A percentile compares a stretch with the other conserved stretches of the same genome.
Evolutionary conservation across 2,888 invertebrate species (phyloP).

Genomic region (Phyllotreta cruciferae): DNA sequence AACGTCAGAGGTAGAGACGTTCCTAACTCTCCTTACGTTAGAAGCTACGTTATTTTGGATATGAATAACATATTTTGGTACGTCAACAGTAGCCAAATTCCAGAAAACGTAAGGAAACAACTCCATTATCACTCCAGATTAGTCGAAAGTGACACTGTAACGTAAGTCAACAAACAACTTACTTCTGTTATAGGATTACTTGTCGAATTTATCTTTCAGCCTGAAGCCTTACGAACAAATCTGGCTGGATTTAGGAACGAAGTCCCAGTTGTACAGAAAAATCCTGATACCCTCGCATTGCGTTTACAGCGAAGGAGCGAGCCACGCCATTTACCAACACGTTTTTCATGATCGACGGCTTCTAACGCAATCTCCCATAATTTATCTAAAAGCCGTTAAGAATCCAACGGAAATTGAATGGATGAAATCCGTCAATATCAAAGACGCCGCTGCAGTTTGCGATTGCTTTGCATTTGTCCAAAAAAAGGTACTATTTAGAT

Average conservation of each 20-base stretch:
- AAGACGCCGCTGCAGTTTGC: slow-evolving; percentile 90
- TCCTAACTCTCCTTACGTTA: slow-evolving; percentile 80
- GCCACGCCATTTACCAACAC: slow-evolving; percentile 71
- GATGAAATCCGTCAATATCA: slow-evolving; percentile 84
- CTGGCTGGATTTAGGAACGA: slow-evolving; percentile 73
- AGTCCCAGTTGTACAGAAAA: slow-evolving; percentile 68
- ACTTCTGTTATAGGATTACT: slow-evolving; percentile 8
- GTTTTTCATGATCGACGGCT: slow-evolving; percentile 67
- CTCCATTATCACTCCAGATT: slow-evolving; percentile 66
- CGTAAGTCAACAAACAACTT: slow-evolving; percentile 62
- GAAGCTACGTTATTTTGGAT: slow-evolving; percentile 77
- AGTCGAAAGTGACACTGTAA: slow-evolving; percentile 67
- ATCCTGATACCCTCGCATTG: slow-evolving; percentile 75
- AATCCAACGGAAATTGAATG: slow-evolving; percentile 80
- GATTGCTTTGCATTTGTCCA: slow-evolving; percentile 82
- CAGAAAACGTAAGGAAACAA: slow-evolving; percentile 57
- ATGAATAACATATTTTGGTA: slow-evolving; percentile 72
- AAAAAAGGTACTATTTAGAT: slow-evolving; percentile 63
- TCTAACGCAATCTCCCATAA: slow-evolving; percentile 78
- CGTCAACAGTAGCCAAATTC: slow-evolving; percentile 71
- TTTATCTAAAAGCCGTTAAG: slow-evolving; percentile 86
- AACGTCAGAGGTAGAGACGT: slow-evolving; percentile 89
- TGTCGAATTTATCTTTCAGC: slow-evolving; percentile 56
- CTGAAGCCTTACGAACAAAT: slow-evolving; percentile 73
- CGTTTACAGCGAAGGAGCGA: slow-evolving; percentile 75